Evolutionary conservation across 2,797 vertebrate genomes (phyloP).

Genomic region (Ataeniobius toweri): DNA sequence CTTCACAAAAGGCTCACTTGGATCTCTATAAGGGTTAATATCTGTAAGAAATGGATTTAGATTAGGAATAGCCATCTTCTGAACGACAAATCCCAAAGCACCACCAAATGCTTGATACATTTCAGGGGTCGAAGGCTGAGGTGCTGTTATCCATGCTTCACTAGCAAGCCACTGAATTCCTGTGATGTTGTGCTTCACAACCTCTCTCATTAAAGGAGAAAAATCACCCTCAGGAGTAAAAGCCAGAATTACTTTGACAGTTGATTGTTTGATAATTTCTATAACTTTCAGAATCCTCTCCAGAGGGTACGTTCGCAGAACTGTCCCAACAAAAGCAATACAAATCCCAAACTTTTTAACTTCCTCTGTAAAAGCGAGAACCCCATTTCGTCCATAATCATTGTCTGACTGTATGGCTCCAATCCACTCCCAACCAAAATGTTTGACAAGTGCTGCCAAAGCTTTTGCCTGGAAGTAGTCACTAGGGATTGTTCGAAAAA

Average conservation of each 20-base stretch:
- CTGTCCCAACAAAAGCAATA: constrained; percentile 77
- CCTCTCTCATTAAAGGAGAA: constrained; percentile 77
- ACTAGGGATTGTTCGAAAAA: constrained; percentile 83
- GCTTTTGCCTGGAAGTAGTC: constrained; percentile 82
- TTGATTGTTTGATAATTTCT: constrained; percentile 74
- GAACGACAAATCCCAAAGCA: constrained; percentile 77
- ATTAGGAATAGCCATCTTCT: constrained; percentile 77
- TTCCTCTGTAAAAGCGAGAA: constrained; percentile 77
- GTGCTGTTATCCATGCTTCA: constrained; percentile 82
- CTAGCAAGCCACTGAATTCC: constrained; percentile 84
- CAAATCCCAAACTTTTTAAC: constrained; percentile 76
- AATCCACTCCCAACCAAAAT: constrained; percentile 83
- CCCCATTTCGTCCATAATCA: constrained; percentile 78
- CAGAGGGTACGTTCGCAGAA: constrained; percentile 66
- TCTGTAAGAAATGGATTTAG: constrained; percentile 70
- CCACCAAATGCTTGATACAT: constrained; percentile 77
- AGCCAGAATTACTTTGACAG: constrained; percentile 79
- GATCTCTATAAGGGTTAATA: constrained; percentile 65
- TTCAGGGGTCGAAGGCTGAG: constrained; percentile 72
- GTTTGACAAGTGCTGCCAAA: constrained; percentile 77
- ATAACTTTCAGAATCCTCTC: constrained; percentile 74
- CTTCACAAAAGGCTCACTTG: constrained; percentile 64
- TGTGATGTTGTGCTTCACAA: constrained; percentile 80
- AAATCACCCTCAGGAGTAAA: constrained; percentile 79
- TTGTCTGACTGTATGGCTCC: constrained; percentile 80